Conservation (phyloP, 2,888 invertebrate species). For the Didymodactylos carnosus region DNA sequence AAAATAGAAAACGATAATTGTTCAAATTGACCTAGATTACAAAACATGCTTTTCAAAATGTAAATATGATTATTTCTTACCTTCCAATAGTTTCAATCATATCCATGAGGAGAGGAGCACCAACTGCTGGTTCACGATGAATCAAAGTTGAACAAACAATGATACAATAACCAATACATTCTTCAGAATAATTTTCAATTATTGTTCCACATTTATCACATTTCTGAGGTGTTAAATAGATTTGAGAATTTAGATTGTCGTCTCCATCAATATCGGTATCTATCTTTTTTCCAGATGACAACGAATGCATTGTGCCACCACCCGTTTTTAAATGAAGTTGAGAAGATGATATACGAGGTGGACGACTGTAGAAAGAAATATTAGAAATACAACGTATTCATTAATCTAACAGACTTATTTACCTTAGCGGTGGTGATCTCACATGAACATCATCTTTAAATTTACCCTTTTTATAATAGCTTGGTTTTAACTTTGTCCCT, state of each 20-base stretch:
- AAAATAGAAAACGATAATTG: no score
- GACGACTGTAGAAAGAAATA: constrained; percentile 1
- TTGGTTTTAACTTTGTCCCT: neutral
- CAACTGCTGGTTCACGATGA: constrained; percentile 71
- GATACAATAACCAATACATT: constrained; percentile 77
- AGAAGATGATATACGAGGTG: neutral
- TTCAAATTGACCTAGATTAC: no score
- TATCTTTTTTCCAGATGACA: neutral
- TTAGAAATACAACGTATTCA: no score
- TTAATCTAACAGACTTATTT: no score
- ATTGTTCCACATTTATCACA: constrained; percentile 2
- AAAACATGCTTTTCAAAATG: no score
- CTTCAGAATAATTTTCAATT: constrained; percentile 62
- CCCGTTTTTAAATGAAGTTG: neutral
- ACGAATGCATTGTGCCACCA: no score
- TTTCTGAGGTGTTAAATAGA: constrained; percentile 4
- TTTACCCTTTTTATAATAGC: neutral
- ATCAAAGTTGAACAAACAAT: constrained; percentile 83
- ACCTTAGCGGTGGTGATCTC: neutral
- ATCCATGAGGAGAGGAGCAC: constrained; percentile 77
- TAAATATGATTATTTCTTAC: constrained; percentile 9
- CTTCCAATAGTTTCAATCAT: constrained; percentile 57
- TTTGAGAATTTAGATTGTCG: constrained; percentile 4
- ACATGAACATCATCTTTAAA: neutral
- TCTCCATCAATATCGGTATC: constrained; percentile 2